These are phyloP conservation scores for Brienomyrus longianalis DNA, from an alignment of 2,113 vertebrate species.

Conservation along the genomic window DNA sequence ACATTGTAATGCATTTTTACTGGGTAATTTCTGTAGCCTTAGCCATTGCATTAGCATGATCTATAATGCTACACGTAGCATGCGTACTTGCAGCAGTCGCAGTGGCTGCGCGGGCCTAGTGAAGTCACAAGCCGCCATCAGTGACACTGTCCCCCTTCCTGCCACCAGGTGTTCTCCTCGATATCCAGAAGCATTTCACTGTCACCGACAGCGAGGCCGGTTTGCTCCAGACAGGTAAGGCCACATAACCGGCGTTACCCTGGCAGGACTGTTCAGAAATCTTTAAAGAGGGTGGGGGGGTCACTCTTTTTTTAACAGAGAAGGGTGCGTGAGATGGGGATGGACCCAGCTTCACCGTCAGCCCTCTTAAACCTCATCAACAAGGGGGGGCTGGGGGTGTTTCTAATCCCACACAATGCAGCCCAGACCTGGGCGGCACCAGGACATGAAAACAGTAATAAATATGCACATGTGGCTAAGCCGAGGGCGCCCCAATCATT, in stretches of 20 bases:
- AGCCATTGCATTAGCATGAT: neutral
- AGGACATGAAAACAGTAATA: neutral
- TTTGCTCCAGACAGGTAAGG: constrained; percentile 85
- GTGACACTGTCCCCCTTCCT: constrained; percentile 1
- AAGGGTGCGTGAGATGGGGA: neutral
- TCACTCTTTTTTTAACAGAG: neutral
- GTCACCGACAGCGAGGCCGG: constrained; percentile 78
- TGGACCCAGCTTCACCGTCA: neutral
- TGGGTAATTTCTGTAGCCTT: neutral
- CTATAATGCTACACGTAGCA: neutral
- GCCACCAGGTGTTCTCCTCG: constrained; percentile 73
- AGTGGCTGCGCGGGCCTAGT: too few species aligned
- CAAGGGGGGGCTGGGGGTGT: neutral
- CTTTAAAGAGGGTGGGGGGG: neutral
- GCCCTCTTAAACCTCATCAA: neutral
- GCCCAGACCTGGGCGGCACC: neutral
- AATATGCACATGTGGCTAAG: neutral
- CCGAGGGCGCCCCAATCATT: neutral
- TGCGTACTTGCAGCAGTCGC: too few species aligned
- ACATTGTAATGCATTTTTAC: neutral
- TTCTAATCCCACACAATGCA: neutral
- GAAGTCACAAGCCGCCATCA: neutral
- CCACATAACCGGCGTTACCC: neutral
- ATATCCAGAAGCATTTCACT: constrained; percentile 79
- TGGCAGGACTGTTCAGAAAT: neutral